A percentile compares a stretch with the other conserved stretches of the same genome.
Evolutionary conservation across 1,140 invertebrate species (phyloP).

Genomic region (Brachionus rotundiformis): DNA sequence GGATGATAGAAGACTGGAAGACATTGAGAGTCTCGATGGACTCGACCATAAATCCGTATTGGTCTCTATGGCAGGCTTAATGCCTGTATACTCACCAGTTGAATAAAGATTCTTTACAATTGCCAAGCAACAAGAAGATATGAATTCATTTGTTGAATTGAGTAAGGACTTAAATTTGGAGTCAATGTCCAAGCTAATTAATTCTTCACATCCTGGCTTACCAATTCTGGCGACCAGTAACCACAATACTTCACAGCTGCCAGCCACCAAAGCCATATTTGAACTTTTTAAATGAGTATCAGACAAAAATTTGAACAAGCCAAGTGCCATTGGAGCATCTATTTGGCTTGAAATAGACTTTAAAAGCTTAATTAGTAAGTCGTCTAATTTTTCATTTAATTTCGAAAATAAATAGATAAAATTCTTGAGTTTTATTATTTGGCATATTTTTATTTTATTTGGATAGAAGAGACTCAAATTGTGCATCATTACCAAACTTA

Average conservation of each 20-base stretch:
- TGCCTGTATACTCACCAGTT: not conserved
- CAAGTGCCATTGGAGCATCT: not conserved
- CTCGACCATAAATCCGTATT: not conserved
- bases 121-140: not conserved
- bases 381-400: not conserved
- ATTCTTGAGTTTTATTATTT: not conserved
- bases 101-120: conserved; percentile 44
- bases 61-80: not conserved
- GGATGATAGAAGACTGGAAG: not conserved
- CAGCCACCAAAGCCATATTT: not conserved
- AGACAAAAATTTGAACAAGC: not conserved
- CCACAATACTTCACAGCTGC: not conserved
- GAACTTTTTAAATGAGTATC: not conserved
- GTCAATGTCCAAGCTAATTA: conserved; percentile 27
- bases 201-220: not conserved
- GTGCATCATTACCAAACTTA: not conserved
- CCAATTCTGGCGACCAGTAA: not conserved
- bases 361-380: not conserved
- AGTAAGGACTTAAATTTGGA: conserved; percentile 22
- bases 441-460: conserved; percentile 1
- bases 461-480: conserved; percentile 12
- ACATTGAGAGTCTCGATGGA: conserved; percentile 10
- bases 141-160: conserved; percentile 5
- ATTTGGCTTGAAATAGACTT: not conserved
- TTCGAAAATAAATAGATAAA: not conserved